Base-by-base conservation (phyloP, 2,113 vertebrate genomes). In the Sorex araneus region DNA sequence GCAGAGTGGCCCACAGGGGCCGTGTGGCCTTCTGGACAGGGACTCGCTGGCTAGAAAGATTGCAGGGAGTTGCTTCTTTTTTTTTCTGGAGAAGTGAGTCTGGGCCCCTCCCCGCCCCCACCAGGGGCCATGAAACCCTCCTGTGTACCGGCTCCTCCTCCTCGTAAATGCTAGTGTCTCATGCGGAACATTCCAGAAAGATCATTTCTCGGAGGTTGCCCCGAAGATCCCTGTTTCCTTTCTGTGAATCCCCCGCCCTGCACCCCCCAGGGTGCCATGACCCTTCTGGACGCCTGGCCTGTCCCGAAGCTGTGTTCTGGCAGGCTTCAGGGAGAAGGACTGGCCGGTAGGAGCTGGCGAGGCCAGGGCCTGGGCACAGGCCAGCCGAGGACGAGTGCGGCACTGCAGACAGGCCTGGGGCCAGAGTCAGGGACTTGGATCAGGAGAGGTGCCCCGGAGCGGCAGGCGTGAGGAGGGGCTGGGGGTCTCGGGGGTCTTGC, bases 131-230 rank as follows among this genome's bases (percentile, higher is more conserved):
- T 21, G 57, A 60, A 60, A 60, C 11, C 57, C 57, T 60, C 57
- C 18, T 23, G 57, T 60, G 57, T 23, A 60, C 57, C 23, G 18
- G 23, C 57, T 60, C 57, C 19, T 21, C 25, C n/a, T 43, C 12
- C 50, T 36, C 8, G 8, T 40, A 64, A 70, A 16, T 34, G 28
- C 63, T 0, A 0, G 0, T 0, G 0, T n/a, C 45, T 85, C 23
- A 64, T 69, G 1, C 0, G 54, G 50, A 89, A 28, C 12, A 54
- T 18, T 57, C 70, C 50, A 43, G 54, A 74, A 90, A 76, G 71
- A 47, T 63, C 79, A 16, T 18, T 19, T 67, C 81, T 80, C 19
- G 23, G 80, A 23, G 30, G 40, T 3, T 87, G 27, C 16, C 60
- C 63, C 60, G 0, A 11, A 81, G 81, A 28, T 50, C 19, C 30